Evolutionary conservation across 1,140 invertebrate genomes (phyloP).

Genomic region (Drosophila simulans): DNA sequence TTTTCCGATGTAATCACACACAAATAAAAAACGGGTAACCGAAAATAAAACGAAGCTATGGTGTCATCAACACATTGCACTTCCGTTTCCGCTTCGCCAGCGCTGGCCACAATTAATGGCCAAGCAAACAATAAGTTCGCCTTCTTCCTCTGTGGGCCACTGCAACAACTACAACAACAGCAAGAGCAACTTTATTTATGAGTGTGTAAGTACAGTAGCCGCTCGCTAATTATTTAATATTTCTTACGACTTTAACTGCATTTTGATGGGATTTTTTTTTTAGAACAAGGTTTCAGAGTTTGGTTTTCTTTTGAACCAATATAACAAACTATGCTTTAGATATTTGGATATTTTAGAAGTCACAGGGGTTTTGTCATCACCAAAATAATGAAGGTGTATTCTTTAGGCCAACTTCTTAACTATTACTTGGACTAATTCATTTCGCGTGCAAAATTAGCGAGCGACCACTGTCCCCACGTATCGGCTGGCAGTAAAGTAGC

Average conservation of each 20-base stretch:
- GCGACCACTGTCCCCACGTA: constrained; percentile 15
- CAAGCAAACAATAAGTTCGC: constrained; percentile 57
- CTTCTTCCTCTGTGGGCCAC: constrained; percentile 19
- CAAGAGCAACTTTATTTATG: constrained; percentile 33
- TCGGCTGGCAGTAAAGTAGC: constrained; percentile 34
- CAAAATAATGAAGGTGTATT: background rate
- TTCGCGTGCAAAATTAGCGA: background rate
- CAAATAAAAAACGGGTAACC: constrained; percentile 19
- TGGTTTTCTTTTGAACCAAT: no score
- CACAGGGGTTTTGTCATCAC: no score
- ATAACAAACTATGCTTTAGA: no score
- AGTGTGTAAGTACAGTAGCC: constrained; percentile 11
- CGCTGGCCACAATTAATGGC: constrained; percentile 49
- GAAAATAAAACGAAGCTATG: constrained; percentile 28
- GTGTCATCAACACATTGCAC: constrained; percentile 75
- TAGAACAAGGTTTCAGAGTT: no score
- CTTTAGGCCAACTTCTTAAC: no score
- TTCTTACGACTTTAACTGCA: background rate
- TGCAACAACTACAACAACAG: constrained; percentile 14
- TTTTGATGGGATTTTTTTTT: no score
- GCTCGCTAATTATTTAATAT: constrained; percentile 5
- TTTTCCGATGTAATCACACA: constrained; percentile 28
- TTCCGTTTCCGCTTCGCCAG: constrained; percentile 63
- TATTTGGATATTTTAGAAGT: no score
- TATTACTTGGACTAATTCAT: no score